Evolutionary conservation across 30 jellyfish, hydroid and myxozoan genomes (phyloP), one percentile per base, ranked within the genome.

Genomic region (Phacellophora camtschatica): DNA sequence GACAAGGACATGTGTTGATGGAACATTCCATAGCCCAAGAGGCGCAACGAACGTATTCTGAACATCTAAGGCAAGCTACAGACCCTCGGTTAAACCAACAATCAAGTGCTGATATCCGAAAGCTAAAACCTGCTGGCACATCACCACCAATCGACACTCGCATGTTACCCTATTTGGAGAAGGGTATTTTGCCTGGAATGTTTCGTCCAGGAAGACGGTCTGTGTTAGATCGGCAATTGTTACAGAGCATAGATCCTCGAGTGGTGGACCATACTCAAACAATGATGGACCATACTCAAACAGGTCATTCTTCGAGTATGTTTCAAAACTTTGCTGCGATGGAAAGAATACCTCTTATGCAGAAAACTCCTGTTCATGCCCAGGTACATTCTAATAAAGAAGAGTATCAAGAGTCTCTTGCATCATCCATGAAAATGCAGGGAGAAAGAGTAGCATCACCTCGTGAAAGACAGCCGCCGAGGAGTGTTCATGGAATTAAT

Each of bases 241-340:
- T 71, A 46, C 69, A 45, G 53, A 19, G 48, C 43, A 54, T 74
- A 53, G 77, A 74, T 39, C 74, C 63, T 32, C 31, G 87, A 53
- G 59, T 48, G 70, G 35, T 34, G 6, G 51, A 57, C 49, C n/a
- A n/a, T n/a, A n/a, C n/a, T n/a, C 61, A 46, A 46, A 23, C 61
- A 3, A 46, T 16, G 2, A 11, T 46, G n/a, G 61, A 46, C 28
- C 61, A 11, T 0, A 46, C n/a, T 46, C 61, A 23, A 1, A 28
- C 20, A 16, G 61, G 10, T 12, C 61, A 46, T 46, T 28, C n/a
- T 16, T 46, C 61, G 20, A 46, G 29, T 46, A 46, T 11, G n/a
- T 46, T 16, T 46, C 61, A 46, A 46, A 23, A 23, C 28, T 28
- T 16, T 16, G 2, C 61, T 16, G 61, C 16, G n/a, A 28, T 9